These are phyloP conservation scores for Eupithecia dodoneata DNA, from an alignment of 2,888 invertebrate species.

Conservation along the genomic window DNA sequence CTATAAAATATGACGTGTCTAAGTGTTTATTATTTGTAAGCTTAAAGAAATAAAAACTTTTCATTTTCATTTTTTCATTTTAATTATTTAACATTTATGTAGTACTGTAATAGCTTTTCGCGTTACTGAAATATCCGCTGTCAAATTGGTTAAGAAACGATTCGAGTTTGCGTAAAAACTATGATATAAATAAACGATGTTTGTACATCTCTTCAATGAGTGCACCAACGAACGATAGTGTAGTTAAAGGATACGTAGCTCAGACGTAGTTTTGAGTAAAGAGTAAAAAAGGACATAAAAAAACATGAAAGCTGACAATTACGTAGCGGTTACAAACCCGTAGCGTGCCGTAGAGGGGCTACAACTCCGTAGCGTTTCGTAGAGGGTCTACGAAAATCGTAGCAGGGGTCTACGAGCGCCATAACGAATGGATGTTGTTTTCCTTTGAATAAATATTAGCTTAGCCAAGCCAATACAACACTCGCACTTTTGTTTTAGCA, in stretches of 20 bases:
- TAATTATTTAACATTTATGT: too few relatives aligned
- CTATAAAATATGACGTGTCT: too few relatives aligned
- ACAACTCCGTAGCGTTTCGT: constrained; percentile 3
- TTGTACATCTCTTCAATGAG: not conserved
- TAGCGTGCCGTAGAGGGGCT: not conserved
- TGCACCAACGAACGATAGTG: not conserved
- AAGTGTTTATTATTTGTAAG: too few relatives aligned
- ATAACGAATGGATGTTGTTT: not conserved
- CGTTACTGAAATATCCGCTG: not conserved
- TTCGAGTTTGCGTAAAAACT: not conserved
- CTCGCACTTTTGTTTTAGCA: not conserved
- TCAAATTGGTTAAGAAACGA: not conserved
- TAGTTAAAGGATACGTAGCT: not conserved
- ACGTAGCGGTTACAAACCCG: not conserved
- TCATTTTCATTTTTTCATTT: too few relatives aligned
- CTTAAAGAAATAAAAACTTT: too few relatives aligned
- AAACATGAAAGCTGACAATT: not conserved
- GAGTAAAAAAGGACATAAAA: not conserved
- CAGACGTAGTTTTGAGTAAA: too few relatives aligned
- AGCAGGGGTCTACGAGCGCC: not conserved
- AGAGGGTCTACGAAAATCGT: constrained; percentile 7
- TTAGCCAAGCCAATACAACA: not conserved
- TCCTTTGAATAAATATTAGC: constrained; percentile 1
- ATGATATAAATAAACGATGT: not conserved
- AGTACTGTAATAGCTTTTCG: not conserved